These are phyloP conservation scores for Podiceps cristatus DNA, from an alignment of 2,113 vertebrate genomes.

Conservation along the genomic window DNA sequence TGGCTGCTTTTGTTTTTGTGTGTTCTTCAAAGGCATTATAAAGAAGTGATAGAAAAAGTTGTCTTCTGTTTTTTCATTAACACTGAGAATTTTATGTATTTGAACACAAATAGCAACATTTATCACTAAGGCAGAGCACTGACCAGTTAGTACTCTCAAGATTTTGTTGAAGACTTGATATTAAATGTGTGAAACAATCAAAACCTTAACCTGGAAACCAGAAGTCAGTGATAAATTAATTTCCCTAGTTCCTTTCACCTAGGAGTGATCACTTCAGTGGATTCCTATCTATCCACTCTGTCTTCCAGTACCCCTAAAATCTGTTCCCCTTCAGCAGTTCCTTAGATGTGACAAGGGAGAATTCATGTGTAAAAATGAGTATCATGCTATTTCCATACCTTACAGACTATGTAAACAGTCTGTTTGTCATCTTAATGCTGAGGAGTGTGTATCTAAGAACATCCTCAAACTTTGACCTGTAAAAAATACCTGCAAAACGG, in stretches of 20 bases:
- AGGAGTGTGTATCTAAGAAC: not conserved
- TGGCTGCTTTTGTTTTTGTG: not conserved
- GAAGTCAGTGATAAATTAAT: not conserved
- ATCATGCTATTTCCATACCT: rapidly evolving
- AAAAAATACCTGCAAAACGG: not conserved
- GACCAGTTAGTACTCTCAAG: not conserved
- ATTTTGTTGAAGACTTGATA: not conserved
- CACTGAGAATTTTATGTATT: not conserved
- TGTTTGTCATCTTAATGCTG: not conserved
- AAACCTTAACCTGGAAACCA: not conserved
- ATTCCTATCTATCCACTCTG: not conserved
- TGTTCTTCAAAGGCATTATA: not conserved
- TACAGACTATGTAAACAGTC: rapidly evolving
- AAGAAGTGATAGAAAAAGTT: not conserved
- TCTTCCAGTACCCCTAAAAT: not conserved
- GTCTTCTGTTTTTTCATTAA: not conserved
- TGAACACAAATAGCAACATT: not conserved
- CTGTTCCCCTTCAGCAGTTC: not conserved
- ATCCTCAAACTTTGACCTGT: not conserved
- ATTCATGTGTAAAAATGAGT: rapidly evolving
- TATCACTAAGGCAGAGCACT: not conserved
- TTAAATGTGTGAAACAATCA: not conserved
- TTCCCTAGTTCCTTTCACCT: not conserved
- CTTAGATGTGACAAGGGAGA: not conserved
- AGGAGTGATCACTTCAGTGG: not conserved